These are phyloP conservation scores for Orius laevigatus DNA, from an alignment of 1,140 invertebrate genomes.

Conservation along the genomic window DNA sequence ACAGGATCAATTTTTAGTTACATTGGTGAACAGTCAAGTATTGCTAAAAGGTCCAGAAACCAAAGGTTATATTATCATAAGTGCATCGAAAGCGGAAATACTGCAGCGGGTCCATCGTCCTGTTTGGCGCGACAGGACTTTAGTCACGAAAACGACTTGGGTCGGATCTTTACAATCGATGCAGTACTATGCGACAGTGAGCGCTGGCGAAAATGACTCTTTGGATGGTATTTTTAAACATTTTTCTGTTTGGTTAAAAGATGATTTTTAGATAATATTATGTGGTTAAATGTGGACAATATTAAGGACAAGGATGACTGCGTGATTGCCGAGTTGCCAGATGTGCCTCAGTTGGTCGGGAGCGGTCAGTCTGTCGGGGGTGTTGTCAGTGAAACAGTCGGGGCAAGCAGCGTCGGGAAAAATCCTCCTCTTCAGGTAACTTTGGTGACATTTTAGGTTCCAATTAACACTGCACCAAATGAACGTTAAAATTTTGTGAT, in stretches of 20 bases:
- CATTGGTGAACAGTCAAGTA: conserved; percentile 90
- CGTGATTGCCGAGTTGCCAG: conserved; percentile 57
- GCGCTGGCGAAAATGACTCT: conserved; percentile 57
- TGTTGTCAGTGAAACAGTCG: conserved; percentile 82
- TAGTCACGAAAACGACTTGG: conserved; percentile 91
- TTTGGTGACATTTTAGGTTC: background rate
- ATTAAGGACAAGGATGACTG: conserved; percentile 60
- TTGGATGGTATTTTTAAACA: conserved; percentile 24
- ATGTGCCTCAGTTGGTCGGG: conserved; percentile 78
- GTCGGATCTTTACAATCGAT: conserved; percentile 88
- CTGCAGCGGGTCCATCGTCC: conserved; percentile 79
- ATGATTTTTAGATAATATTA: conserved; percentile 59
- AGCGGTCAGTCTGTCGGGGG: conserved; percentile 92
- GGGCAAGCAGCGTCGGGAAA: conserved; percentile 44
- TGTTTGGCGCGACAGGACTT: conserved; percentile 73
- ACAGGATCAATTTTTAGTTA: conserved; percentile 57
- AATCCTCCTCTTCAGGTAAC: conserved; percentile 30
- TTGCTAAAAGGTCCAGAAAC: conserved; percentile 91
- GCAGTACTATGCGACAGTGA: conserved; percentile 97
- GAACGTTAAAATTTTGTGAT: conserved; percentile 3
- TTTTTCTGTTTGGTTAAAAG: conserved; percentile 1
- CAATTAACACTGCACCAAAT: background rate
- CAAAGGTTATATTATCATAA: conserved; percentile 89
- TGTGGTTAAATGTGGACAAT: conserved; percentile 87
- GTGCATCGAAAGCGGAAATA: conserved; percentile 88